Evolutionary conservation across 1,140 invertebrate genomes (phyloP).

Genomic region (Drosophila virilis): DNA sequence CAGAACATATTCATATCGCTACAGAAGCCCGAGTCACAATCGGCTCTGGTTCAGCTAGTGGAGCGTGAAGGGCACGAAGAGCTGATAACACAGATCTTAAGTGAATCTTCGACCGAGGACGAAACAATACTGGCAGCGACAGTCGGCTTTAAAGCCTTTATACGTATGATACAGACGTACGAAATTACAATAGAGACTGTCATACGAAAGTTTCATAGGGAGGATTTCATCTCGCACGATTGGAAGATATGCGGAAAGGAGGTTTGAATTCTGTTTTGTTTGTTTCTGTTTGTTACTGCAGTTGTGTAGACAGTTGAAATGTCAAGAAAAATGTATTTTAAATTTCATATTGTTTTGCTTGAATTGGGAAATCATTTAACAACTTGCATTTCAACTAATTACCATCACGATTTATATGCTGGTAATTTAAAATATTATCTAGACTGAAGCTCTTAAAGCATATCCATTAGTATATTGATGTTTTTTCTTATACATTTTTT

Average conservation of each 20-base stretch:
- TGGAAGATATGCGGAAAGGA: slow-evolving; percentile 87
- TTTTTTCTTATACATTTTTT: slow-evolving; percentile 51
- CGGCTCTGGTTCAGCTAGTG: slow-evolving; percentile 91
- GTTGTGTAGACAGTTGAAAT: slow-evolving; percentile 57
- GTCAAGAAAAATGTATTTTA: slow-evolving; percentile 9
- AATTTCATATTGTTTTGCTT: not conserved
- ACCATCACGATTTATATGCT: slow-evolving; percentile 1
- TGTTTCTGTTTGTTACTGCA: slow-evolving; percentile 39
- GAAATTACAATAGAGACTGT: slow-evolving; percentile 93
- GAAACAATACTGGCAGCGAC: slow-evolving; percentile 90
- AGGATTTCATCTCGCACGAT: slow-evolving; percentile 91
- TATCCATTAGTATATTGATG: slow-evolving; percentile 46
- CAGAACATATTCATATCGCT: slow-evolving; percentile 91
- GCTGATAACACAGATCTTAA: slow-evolving; percentile 91
- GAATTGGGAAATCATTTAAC: slow-evolving; percentile 3
- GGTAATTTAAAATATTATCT: not conserved
- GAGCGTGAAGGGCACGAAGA: slow-evolving; percentile 92
- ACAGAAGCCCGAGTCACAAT: slow-evolving; percentile 91
- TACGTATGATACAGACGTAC: slow-evolving; percentile 92
- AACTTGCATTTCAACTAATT: slow-evolving; percentile 53
- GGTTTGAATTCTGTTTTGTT: slow-evolving; percentile 78
- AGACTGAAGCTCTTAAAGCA: not conserved
- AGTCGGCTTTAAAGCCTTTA: slow-evolving; percentile 92
- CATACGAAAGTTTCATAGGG: slow-evolving; percentile 91
- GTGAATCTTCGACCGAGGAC: slow-evolving; percentile 90